Evolutionary conservation across 2,888 invertebrate genomes (phyloP), one percentile per base, ranked within the genome.

Genomic region (Melanchra persicariae): DNA sequence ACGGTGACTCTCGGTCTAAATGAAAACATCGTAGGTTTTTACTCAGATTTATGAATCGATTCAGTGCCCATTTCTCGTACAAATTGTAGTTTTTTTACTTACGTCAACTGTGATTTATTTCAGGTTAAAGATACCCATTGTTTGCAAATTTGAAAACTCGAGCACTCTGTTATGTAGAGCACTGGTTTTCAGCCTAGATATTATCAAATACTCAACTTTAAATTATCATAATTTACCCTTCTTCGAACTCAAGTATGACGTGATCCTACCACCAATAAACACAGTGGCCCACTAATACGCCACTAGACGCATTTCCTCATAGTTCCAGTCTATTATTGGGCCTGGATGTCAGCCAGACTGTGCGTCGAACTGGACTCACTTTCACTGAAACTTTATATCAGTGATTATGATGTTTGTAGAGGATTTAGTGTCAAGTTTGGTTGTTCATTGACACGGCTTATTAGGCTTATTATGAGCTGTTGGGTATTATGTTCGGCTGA

Each of bases 301-400:
- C 55, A 37, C 57, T 66, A 78, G 81, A 78, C 72, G 65, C 84
- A 87, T 87, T 92, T 92, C 93, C 93, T 92, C 91, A 90, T 93
- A 89, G 88, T 85, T 84, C 70, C 84, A 70, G 73, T 82, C 87
- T 92, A 91, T 91, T 88, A 88, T 87, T 84, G 85, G 81, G 75
- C 57, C 90, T 92, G 92, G 92, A 92, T 86, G 75, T 30, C 34
- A 73, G 92, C 91, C 92, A 92, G 89, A 70, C 67, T 43, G 77
- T 64, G 60, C 75, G 63, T 62, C 68, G 54, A 82, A 73, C 77
- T 69, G 69, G 57, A 60, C 79, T 84, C 52, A 70, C 79, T 88
- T 77, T 83, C 79, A 72, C 83, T 79, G 77, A 70, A 84, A 82
- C 66, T n/a, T 54, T 58, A 79, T 82, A 77, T 65, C 66, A 7